Base-by-base conservation (phyloP, 1,140 invertebrate genomes). In the Macrocentrus cingulum region DNA sequence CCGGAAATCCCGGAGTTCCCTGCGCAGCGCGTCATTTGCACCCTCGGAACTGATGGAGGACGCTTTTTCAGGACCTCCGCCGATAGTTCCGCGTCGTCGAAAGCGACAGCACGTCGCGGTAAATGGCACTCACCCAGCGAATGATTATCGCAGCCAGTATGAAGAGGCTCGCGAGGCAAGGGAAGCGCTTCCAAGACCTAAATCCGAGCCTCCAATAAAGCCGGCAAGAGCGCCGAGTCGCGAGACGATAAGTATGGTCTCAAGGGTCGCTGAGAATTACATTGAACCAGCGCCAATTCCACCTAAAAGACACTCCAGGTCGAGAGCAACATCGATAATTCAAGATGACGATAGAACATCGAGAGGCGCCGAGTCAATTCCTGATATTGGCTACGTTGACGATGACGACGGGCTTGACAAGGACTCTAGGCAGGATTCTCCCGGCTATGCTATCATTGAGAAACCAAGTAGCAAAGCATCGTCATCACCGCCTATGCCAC, bases 291-390 rank as follows among this genome's bases (percentile, higher is more conserved):
- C 42, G 0, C 69, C 69, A 1, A 13, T 66, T 46, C 61, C 79
- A 0, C 81, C 81, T 0, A 81, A 80, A 34, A 71, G 81, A 49
- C 70, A 71, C 34, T 78, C 80, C 0, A 65, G 84, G 19, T 88
- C 88, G 0, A 71, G 83, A 49, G 80, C 80, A 0, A 83, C 84
- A 1, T 85, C 84, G 0, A 61, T 85, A 8, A 82, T 81, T 2
- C 74, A 72, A 54, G 88, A 90, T 49, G 87, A 87, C 45, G 86
- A 89, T 54, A 80, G 87, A 15, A 88, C 86, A 1, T 89, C 87
- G 0, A 82, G 84, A 53, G 88, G 87, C 1, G 87, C 87, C 2
- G 87, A 89, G 49, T 89, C 88, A 1, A 65, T 82, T 45, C 80
- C 81, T 48, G 73, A 79, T 61, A 68, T 69, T 3, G 69, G 65